Base-by-base conservation (phyloP, 2,888 invertebrate species). In the Lasioglossum villosulum region DNA sequence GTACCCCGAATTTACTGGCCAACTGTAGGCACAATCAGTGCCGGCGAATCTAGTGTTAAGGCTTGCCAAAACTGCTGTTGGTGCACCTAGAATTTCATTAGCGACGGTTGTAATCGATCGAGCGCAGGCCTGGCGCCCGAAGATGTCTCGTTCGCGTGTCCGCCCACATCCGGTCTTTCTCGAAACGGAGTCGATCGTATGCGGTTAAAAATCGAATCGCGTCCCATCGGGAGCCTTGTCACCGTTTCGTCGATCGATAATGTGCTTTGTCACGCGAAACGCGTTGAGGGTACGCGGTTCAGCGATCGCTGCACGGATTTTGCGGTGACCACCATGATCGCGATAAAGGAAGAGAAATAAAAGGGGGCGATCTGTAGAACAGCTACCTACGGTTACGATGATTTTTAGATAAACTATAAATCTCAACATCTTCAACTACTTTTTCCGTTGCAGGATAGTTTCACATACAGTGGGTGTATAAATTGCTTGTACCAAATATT, bases 201-300 rank as follows among this genome's bases (percentile, higher is more conserved):
- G 72, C 34, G 10, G 48, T 66, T 16, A n/a, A n/a, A 80, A 85
- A 82, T 81, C 79, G 59, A 70, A 76, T 80, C 68, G 70, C 34
- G 30, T 82, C 76, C n/a, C 63, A 63, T 27, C 48, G n/a, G 34
- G 27, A 70, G 75, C 27, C 79, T 63, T 84, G 86, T 75, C 76
- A 86, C 83, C 86, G 83, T 80, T 90, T 88, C 90, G 86, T 78
- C 82, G 88, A 82, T 86, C 88, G 79, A 86, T 88, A 88, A 59
- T 86, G 88, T 90, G 88, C 80, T 83, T 89, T 81, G 90, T 89
- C 89, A 89, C 84, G 86, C 86, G 84, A 83, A 88, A 89, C 84
- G 80, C 81, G 88, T 86, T 83, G 56, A 86, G 80, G 80, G 80
- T 84, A 84, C 77, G 90, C 78, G 89, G 84, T 83, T 81, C 84